These are phyloP conservation scores for Physeter macrocephalus DNA, from an alignment of 2,113 vertebrate genomes.

Conservation along the genomic window DNA sequence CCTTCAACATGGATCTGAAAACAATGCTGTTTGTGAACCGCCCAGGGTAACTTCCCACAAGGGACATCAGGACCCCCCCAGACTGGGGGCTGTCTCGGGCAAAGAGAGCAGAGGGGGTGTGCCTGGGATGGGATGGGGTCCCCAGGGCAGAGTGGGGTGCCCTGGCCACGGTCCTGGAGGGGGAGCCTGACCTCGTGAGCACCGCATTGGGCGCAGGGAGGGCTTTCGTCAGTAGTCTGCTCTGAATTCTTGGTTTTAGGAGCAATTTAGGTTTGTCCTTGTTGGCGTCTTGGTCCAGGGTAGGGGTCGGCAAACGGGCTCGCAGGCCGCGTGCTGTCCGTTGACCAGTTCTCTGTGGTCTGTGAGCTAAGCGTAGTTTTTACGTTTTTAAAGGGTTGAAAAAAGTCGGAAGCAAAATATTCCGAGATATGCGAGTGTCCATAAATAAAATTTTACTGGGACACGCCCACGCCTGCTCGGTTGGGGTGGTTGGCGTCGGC, in stretches of 20 bases:
- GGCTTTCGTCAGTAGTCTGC: fast-evolving
- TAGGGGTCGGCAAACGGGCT: background rate
- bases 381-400: background rate
- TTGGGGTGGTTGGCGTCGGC: fast-evolving
- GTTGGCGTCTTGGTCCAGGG: background rate
- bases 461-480: fast-evolving
- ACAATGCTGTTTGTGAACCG: fast-evolving
- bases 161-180: fast-evolving
- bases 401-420: background rate
- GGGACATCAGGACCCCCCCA: background rate
- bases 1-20: fast-evolving
- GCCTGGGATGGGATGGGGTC: fast-evolving
- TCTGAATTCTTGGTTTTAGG: background rate
- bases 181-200: fast-evolving
- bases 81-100: fast-evolving
- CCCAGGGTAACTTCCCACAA: fast-evolving
- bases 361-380: background rate
- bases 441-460: fast-evolving
- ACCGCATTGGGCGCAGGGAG: fast-evolving
- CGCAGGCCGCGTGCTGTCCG: fast-evolving
- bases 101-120: fast-evolving
- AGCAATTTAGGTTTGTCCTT: background rate
- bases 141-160: background rate
- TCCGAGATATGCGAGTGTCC: fast-evolving
- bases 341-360: background rate